These are phyloP conservation scores for Micromesistius poutassou DNA, from an alignment of 2,797 vertebrate genomes.

Conservation along the genomic window DNA sequence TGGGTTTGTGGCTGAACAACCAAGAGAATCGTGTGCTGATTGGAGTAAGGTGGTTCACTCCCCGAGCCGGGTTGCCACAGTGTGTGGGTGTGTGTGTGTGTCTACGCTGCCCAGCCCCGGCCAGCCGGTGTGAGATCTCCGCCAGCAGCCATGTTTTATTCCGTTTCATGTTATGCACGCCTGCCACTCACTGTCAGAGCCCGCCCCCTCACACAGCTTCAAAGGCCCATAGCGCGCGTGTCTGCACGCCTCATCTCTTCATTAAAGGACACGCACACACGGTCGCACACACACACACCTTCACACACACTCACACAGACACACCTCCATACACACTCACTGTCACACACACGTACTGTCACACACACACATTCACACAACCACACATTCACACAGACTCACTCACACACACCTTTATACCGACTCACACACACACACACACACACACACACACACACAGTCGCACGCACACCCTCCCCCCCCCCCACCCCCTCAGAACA, in stretches of 20 bases:
- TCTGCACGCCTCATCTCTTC: conserved; percentile 47
- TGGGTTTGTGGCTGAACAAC: too few relatives aligned
- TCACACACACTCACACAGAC: conserved; percentile 13
- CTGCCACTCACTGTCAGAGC: conserved; percentile 75
- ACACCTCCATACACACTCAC: not conserved
- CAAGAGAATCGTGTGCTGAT: too few relatives aligned
- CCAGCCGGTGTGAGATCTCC: conserved; percentile 63
- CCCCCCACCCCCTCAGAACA: not conserved
- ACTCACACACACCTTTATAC: too few relatives aligned
- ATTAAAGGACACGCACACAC: conserved; percentile 46
- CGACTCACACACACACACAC: too few relatives aligned
- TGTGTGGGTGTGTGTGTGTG: conserved; percentile 33
- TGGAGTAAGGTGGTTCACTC: too few relatives aligned
- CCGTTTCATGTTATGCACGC: conserved; percentile 75
- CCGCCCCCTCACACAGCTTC: conserved; percentile 64
- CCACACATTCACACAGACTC: too few relatives aligned
- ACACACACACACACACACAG: too few relatives aligned
- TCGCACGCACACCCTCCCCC: too few relatives aligned
- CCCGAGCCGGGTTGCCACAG: too few relatives aligned
- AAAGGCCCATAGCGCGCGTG: conserved; percentile 60
- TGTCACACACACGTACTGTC: not conserved
- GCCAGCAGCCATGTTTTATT: conserved; percentile 74
- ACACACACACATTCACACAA: not conserved
- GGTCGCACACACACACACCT: conserved; percentile 17
- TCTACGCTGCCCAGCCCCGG: conserved; percentile 36